Base-by-base conservation (phyloP, 2,113 vertebrate species). In the Notothenia rossii region DNA sequence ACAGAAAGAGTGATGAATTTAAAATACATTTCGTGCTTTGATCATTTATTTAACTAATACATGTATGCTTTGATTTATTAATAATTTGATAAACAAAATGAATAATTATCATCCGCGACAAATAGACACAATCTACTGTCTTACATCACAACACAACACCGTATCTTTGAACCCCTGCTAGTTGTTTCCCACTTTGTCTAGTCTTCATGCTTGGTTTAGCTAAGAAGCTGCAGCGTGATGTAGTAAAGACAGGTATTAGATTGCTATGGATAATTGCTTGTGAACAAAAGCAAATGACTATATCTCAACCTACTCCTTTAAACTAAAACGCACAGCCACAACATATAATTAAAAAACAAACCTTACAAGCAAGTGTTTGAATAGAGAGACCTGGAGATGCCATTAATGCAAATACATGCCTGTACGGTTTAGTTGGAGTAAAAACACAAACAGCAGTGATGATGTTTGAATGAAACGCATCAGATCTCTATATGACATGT, bases 401-500 rank as follows among this genome's bases (percentile, higher is more conserved):
- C 2, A 61, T 67, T 61, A 55, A 18, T 69, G 14, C 61, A 13
- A 54, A 62, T 50, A 22, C 25, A 56, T 43, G 29, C 3, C 29
- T 49, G 7, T 66, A 55, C 5, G 61, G 43, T 54, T 56, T 54
- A 53, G 40, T 67, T 49, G 25, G 11, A 49, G 43, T 72, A 20
- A 73, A 56, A 59, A 63, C 9, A 33, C 33, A 49, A 68, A 65
- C 29, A 55, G 59, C 45, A 6, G 2, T 7, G 1, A 17, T 67
- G 15, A 29, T 36, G 50, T 46, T 71, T 68, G 54, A 76, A 84
- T 60, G 18, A 65, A 82, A 77, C 40, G 40, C 67, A 17, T 59
- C 29, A 20, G 87, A 92, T 88, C 82, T 74, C 56, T 77, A 64
- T n/a, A n/a, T n/a, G n/a, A 92, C 91, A 90, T 64, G 36, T 73